These are phyloP conservation scores for chimpanzee (Pan troglodytes) DNA, from an alignment of 2,113 vertebrate genomes.

Conservation along the genomic window NHGRI_mPanTro3-v2.1_pri NC_072403.2:176179001-176179500, in stretches of 20 bases:
- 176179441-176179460: background rate
- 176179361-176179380: background rate
- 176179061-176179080: background rate
- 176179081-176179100: background rate
- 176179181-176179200: background rate
- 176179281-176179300: background rate
- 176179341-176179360: background rate
- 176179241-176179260: background rate
- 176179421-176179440: background rate
- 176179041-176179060: background rate
- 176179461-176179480: background rate
- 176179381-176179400: background rate
- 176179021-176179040: too few relatives aligned
- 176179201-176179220: background rate
- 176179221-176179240: background rate
- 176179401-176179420: background rate
- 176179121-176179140: background rate
- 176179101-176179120: accelerated
- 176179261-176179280: background rate
- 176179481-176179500: background rate
- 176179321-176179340: background rate
- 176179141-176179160: background rate
- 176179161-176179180: background rate
- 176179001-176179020: background rate
- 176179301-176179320: background rate